Percentiles rank a stretch among this genome's conserved stretches.
These are phyloP conservation scores for Euthynnus affinis DNA, from an alignment of 2,797 vertebrate species.

Conservation along the genomic window DNA sequence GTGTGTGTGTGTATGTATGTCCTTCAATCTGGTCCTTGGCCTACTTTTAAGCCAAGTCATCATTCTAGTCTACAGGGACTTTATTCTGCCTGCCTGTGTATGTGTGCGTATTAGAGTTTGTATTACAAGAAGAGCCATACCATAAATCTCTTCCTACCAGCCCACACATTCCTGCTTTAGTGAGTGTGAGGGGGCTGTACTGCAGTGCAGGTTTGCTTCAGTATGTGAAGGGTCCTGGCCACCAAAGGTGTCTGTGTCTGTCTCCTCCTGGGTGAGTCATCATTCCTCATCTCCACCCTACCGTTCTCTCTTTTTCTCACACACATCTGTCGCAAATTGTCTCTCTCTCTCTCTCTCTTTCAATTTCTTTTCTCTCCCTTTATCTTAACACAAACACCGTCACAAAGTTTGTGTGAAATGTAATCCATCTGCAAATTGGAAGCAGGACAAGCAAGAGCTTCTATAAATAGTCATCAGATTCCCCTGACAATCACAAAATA, in stretches of 20 bases:
- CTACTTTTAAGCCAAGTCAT: slow-evolving; percentile 83
- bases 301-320: neutral
- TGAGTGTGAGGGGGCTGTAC: slow-evolving; percentile 48
- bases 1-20: slow-evolving; percentile 42
- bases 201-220: slow-evolving; percentile 72
- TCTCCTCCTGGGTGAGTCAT: slow-evolving; percentile 68
- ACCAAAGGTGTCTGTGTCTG: slow-evolving; percentile 56
- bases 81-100: slow-evolving; percentile 56
- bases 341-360: neutral
- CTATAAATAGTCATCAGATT: slow-evolving; percentile 73
- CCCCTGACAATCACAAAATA: slow-evolving; percentile 68
- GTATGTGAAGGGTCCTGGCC: slow-evolving; percentile 53
- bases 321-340: neutral
- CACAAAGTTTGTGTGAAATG: slow-evolving; percentile 50
- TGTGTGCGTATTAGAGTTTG: slow-evolving; percentile 56
- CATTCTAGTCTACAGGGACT: slow-evolving; percentile 63
- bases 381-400: slow-evolving; percentile 30
- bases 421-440: slow-evolving; percentile 72
- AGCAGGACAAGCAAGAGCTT: slow-evolving; percentile 65
- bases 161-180: slow-evolving; percentile 66
- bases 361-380: slow-evolving; percentile 1
- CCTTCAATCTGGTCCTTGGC: slow-evolving; percentile 80
- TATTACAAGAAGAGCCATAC: slow-evolving; percentile 60
- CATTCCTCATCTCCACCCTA: slow-evolving; percentile 35
- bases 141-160: slow-evolving; percentile 73